Evolutionary conservation across 1,140 invertebrate species (phyloP).

Genomic region (Asbolus verrucosus): DNA sequence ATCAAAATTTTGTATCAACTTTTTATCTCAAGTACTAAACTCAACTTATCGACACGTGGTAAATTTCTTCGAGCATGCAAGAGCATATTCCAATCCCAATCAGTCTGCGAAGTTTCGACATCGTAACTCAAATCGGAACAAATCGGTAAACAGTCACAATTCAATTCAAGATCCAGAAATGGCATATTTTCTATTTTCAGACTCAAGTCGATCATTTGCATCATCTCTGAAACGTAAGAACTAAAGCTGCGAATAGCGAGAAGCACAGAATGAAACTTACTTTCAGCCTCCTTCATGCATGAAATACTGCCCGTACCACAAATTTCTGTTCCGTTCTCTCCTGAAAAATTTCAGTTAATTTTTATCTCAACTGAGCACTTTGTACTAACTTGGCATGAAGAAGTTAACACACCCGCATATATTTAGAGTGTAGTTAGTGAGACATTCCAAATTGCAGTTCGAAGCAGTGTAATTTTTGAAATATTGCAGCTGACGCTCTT

Average conservation of each 20-base stretch:
- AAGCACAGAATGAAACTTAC: too few relatives aligned
- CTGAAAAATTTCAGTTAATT: conserved; percentile 54
- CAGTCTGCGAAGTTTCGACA: conserved; percentile 62
- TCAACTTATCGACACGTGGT: not conserved
- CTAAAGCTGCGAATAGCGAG: conserved; percentile 1
- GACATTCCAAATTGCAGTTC: conserved; percentile 65
- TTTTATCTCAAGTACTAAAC: not conserved
- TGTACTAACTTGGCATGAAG: conserved; percentile 64
- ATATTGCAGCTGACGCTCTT: conserved; percentile 70
- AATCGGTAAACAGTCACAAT: conserved; percentile 67
- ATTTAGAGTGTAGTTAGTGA: conserved; percentile 61
- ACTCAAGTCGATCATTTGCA: conserved; percentile 67
- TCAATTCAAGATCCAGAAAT: not conserved
- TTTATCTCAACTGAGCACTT: not conserved
- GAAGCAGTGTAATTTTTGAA: conserved; percentile 62
- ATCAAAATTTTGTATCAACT: not conserved
- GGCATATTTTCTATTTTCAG: conserved; percentile 67
- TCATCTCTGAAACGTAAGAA: conserved; percentile 3
- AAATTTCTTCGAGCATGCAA: not conserved
- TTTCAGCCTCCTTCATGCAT: conserved; percentile 57
- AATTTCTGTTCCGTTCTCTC: conserved; percentile 57
- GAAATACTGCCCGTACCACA: conserved; percentile 60
- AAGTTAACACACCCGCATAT: conserved; percentile 62
- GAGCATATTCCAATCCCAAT: conserved; percentile 57
- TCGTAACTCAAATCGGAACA: conserved; percentile 63